Conservation (phyloP, 2,888 invertebrate genomes). For the Volucella inanis region DNA sequence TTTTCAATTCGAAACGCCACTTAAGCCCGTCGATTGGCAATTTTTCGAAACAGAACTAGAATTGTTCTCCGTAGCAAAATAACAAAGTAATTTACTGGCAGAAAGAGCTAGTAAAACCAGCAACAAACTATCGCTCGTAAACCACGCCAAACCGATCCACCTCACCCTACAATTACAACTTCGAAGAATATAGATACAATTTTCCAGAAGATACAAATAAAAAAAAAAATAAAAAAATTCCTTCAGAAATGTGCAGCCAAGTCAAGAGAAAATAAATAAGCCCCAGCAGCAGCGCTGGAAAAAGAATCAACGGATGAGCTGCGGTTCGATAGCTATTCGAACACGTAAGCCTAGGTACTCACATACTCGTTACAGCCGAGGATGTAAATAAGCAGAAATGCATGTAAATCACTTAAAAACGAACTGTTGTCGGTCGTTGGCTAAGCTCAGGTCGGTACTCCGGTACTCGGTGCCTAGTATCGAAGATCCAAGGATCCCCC, state of each 20-base stretch:
- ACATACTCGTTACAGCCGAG: conserved; percentile 35
- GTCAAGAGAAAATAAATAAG: conserved; percentile 43
- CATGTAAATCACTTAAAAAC: conserved; percentile 74
- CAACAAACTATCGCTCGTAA: conserved; percentile 16
- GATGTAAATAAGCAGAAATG: conserved; percentile 73
- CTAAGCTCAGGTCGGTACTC: conserved; percentile 47
- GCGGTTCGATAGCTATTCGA: conserved; percentile 48
- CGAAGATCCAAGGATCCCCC: conserved; percentile 41
- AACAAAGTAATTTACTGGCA: too few species aligned
- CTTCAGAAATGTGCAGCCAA: conserved; percentile 24
- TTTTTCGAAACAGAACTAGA: too few species aligned
- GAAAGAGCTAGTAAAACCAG: neutral
- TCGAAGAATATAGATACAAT: conserved; percentile 2
- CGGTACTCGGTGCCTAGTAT: conserved; percentile 8
- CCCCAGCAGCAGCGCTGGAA: neutral
- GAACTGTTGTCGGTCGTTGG: conserved; percentile 66
- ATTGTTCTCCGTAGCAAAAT: too few species aligned
- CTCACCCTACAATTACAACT: conserved; percentile 14
- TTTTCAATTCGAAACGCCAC: too few species aligned
- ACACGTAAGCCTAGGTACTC: conserved; percentile 59
- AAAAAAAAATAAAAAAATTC: conserved; percentile 16
- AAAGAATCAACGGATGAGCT: conserved; percentile 47
- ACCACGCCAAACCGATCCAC: conserved; percentile 11
- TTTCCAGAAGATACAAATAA: conserved; percentile 27
- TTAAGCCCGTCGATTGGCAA: too few species aligned